Percentiles rank a stretch among this genome's conserved stretches.
Evolutionary conservation across 2,888 invertebrate species (phyloP).

Genomic region (Oscheius sp.): DNA sequence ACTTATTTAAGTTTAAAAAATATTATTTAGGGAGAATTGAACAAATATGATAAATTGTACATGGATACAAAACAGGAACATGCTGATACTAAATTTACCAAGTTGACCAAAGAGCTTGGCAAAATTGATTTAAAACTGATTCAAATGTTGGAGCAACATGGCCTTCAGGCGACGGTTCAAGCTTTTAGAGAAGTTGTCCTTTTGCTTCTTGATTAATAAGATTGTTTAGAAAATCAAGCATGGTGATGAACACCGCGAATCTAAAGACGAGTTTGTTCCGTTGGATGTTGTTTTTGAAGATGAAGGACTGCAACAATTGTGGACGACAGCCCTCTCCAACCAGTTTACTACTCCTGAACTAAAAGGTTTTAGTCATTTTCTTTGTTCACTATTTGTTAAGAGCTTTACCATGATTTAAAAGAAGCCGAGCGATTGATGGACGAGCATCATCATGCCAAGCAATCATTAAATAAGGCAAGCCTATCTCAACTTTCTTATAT

Average conservation of each 20-base stretch:
- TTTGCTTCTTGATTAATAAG: not conserved
- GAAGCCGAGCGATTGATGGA: constrained; percentile 45
- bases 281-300: constrained; percentile 49
- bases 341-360: constrained; percentile 53
- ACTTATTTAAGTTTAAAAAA: not conserved
- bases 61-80: constrained; percentile 55
- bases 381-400: constrained; percentile 10
- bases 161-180: constrained; percentile 53
- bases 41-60: constrained; percentile 59
- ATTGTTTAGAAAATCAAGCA: constrained; percentile 47
- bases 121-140: constrained; percentile 60
- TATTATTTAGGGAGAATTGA: constrained; percentile 58
- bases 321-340: constrained; percentile 53
- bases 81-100: constrained; percentile 23
- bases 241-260: constrained; percentile 34
- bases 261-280: constrained; percentile 34
- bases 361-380: constrained; percentile 25
- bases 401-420: constrained; percentile 42
- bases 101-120: constrained; percentile 36
- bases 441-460: constrained; percentile 43
- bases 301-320: constrained; percentile 55
- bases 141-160: constrained; percentile 58
- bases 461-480: constrained; percentile 46
- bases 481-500: no score
- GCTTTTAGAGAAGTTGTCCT: constrained; percentile 61